Percentiles rank a stretch among this genome's conserved stretches.
phyloP scores from a whole-genome alignment of 2,888 invertebrate genomes.

The Iphiclides podalirius region DNA sequence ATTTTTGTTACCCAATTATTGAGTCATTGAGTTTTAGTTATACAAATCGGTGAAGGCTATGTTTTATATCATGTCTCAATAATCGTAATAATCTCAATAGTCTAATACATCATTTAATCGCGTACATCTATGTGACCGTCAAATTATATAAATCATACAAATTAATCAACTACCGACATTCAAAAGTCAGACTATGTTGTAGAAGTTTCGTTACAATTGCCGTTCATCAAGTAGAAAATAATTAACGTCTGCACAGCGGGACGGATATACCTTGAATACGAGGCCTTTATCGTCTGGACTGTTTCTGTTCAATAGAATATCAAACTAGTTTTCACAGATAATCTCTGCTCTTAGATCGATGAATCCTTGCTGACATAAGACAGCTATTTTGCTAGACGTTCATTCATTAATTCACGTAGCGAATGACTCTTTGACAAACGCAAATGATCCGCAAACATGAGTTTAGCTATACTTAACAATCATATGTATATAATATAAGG shows the following conservation, averaged over 20 bases:
- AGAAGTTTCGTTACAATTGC: too few species aligned
- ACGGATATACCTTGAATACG: background rate
- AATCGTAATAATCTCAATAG: too few species aligned
- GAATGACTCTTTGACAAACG: slow-evolving; percentile 58
- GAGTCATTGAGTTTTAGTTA: too few species aligned
- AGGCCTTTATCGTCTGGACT: background rate
- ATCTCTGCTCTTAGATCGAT: slow-evolving; percentile 15
- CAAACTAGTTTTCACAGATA: slow-evolving; percentile 18
- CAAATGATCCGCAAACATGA: slow-evolving; percentile 58
- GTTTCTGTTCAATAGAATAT: slow-evolving; percentile 11
- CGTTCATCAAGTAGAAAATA: background rate
- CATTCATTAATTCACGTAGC: slow-evolving; percentile 39
- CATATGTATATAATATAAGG: slow-evolving; percentile 43
- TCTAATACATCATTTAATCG: too few species aligned
- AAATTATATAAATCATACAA: too few species aligned
- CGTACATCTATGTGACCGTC: too few species aligned
- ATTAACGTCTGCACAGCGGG: slow-evolving; percentile 1
- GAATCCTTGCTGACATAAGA: slow-evolving; percentile 24
- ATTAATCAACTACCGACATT: too few species aligned
- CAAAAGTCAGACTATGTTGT: too few species aligned
- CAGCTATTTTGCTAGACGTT: slow-evolving; percentile 27
- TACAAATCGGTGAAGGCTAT: too few species aligned
- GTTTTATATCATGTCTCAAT: too few species aligned
- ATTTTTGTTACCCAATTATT: too few species aligned
- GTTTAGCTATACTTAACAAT: slow-evolving; percentile 59